phyloP scores from a whole-genome alignment of 2,888 invertebrate species.

The Pasiphila rectangulata region DNA sequence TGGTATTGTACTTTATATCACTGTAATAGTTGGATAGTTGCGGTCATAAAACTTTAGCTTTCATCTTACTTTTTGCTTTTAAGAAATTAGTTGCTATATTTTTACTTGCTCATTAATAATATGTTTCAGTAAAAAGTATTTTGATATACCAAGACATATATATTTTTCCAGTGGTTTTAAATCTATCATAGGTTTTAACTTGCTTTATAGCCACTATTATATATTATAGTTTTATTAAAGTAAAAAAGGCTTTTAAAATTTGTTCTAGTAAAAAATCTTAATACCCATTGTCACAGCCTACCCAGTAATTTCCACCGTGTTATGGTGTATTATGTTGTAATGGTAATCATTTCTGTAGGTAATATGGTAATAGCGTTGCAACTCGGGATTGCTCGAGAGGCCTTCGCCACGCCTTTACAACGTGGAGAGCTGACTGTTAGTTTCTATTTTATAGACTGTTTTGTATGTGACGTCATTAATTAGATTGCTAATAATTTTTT shows the following conservation, averaged over 20 bases:
- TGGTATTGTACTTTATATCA: no score
- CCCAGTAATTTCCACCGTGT: constrained; percentile 25
- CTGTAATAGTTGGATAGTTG: no score
- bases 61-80: constrained; percentile 4
- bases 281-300: constrained; percentile 13
- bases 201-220: no score
- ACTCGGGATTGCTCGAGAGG: constrained; percentile 52
- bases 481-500: not conserved
- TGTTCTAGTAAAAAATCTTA: not conserved
- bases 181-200: no score
- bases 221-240: no score
- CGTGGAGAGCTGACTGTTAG: constrained; percentile 22
- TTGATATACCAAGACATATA: no score
- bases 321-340: constrained; percentile 57
- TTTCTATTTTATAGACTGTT: constrained; percentile 7
- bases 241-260: no score
- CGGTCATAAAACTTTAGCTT: no score
- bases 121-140: not conserved
- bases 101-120: not conserved
- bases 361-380: constrained; percentile 58
- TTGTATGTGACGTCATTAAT: not conserved
- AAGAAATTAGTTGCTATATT: not conserved
- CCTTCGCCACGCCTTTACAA: constrained; percentile 34
- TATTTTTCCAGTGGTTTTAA: no score
- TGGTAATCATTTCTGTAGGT: constrained; percentile 57